Base-by-base conservation (phyloP, 1,140 invertebrate species). In the Bicyclus anynana region DNA sequence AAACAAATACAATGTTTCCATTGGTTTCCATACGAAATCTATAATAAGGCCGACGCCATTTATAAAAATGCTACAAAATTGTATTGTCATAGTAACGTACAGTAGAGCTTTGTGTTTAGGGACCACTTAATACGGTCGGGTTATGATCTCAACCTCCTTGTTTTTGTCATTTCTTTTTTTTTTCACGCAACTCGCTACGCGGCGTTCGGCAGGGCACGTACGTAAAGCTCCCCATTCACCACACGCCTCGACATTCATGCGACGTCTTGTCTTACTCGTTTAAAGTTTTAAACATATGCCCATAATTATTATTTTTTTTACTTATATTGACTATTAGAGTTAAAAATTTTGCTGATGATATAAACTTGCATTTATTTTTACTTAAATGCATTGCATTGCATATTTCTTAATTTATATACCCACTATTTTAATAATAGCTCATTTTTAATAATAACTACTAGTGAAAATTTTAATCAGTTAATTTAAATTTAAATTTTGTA, bases 81-180 rank as follows among this genome's bases (percentile, higher is more conserved):
- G 2, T 38, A 27, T 42, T 54, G 46, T 42, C 42, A 5, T 52
- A 21, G 17, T 35, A 51, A 61, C 29, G 35, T 67, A 56, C 26
- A 29, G 40, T 51, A 48, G 61, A 53, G 51, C 72, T 80, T 84
- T 84, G 77, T 80, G 53, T 69, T 62, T 53, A 20, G 23, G 49
- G 13, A 17, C 57, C 60, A 33, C 53, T 51, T 29, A 60, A 74
- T 57, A 69, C 57, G 50, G 74, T 67, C 60, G 78, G 67, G 53
- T 76, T 78, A 70, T 71, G 59, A 57, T 46, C 63, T 59, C 67
- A 75, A 74, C 74, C 80, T 77, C 71, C 77, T 78, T 81, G 80
- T 81, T 81, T 80, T 80, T 66, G 67, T 78, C 57, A 65, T 65
- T 80, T 72, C 72, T 77, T 79, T 77, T 76, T 79, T 80, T n/a